These are phyloP conservation scores for Labrus mixtus DNA, from an alignment of 2,113 vertebrate species.

Conservation along the genomic window DNA sequence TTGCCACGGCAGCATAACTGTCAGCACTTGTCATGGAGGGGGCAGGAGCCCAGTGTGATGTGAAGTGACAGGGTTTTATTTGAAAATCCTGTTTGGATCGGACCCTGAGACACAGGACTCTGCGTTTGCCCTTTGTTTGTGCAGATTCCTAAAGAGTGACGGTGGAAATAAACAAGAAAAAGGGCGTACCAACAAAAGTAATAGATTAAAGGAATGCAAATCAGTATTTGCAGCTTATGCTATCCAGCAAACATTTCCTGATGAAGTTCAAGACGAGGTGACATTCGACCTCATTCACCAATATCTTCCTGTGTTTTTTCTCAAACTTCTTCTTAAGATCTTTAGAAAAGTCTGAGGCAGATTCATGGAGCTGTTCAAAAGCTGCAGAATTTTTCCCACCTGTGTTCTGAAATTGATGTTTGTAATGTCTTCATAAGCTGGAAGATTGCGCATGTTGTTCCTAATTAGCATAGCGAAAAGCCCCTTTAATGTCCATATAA, in stretches of 20 bases:
- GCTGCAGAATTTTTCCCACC: background rate
- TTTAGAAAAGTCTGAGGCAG: no score
- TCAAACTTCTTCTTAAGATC: no score
- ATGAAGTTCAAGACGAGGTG: background rate
- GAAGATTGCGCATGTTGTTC: no score
- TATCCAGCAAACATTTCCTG: background rate
- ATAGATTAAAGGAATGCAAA: background rate
- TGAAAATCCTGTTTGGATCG: conserved; percentile 77
- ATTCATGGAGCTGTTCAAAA: no score
- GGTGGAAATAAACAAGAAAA: conserved; percentile 3
- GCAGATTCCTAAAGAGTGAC: conserved; percentile 30
- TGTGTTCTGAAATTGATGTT: background rate
- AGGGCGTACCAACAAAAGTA: conserved; percentile 9
- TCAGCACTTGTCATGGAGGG: conserved; percentile 77
- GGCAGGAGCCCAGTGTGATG: conserved; percentile 70
- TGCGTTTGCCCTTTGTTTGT: conserved; percentile 30
- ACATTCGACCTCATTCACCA: background rate
- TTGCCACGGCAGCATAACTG: conserved; percentile 84
- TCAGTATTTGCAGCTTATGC: background rate
- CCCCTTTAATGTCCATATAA: no score
- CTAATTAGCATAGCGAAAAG: no score
- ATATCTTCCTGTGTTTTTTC: no score
- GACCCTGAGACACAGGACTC: conserved; percentile 66
- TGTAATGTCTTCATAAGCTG: no score
- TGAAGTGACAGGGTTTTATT: conserved; percentile 83